These are phyloP conservation scores for Rhinoraja longicauda DNA, from an alignment of 2,797 vertebrate genomes.

Conservation along the genomic window DNA sequence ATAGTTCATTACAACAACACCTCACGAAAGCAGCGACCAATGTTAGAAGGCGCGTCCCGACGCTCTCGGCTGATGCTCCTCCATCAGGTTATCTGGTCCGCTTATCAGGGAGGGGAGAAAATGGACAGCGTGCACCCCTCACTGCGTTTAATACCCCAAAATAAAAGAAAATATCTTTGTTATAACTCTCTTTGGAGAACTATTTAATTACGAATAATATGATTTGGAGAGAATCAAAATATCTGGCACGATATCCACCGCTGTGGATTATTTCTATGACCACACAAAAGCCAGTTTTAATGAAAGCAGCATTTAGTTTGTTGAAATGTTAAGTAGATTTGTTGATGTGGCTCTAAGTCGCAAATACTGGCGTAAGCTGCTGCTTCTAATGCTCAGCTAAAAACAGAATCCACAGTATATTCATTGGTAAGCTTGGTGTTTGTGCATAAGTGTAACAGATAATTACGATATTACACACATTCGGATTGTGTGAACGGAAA, in stretches of 20 bases:
- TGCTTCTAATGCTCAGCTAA: slow-evolving; percentile 22
- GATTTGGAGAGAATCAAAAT: not conserved
- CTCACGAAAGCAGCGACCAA: not conserved
- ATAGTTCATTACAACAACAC: not conserved
- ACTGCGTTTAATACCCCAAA: not conserved
- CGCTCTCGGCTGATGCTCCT: not conserved
- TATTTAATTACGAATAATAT: not conserved
- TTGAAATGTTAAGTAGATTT: not conserved
- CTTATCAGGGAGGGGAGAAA: not conserved
- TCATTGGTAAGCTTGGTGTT: slow-evolving; percentile 52
- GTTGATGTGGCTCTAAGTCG: not conserved
- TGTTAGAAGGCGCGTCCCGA: not conserved
- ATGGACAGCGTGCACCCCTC: too few relatives aligned
- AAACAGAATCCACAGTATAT: not conserved
- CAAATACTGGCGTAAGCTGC: not conserved
- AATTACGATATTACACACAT: slow-evolving; percentile 76
- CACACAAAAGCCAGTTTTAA: slow-evolving; percentile 1
- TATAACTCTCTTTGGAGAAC: not conserved
- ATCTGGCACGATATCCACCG: not conserved
- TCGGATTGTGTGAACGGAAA: slow-evolving; percentile 60
- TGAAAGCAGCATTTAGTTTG: not conserved
- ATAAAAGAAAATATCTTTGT: not conserved
- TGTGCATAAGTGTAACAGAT: slow-evolving; percentile 73
- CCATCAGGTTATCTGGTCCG: too few relatives aligned
- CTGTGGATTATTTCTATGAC: not conserved